Conservation (phyloP, 1,140 invertebrate genomes). For the Caenorhabditis latens region DNA sequence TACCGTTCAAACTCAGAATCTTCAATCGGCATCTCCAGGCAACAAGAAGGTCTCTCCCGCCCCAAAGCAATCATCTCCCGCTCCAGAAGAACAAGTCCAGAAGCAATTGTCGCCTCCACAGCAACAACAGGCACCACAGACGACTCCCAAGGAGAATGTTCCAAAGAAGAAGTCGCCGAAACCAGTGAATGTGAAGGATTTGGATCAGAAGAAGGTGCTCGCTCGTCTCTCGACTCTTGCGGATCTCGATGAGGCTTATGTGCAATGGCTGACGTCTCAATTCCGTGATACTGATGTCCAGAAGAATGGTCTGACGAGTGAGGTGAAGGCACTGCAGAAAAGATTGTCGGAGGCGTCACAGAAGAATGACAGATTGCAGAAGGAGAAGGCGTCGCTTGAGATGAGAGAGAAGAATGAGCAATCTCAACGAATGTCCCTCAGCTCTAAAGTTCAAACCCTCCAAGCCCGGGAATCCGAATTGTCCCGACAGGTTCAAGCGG, state of each 20-base stretch:
- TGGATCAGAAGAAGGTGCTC: conserved; percentile 4
- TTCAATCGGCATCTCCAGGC: too few relatives aligned
- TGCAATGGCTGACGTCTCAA: neutral
- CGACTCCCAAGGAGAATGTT: neutral
- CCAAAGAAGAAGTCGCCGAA: neutral
- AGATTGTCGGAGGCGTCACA: neutral
- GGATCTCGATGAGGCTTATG: conserved; percentile 4
- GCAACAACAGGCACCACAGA: neutral
- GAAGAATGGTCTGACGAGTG: neutral
- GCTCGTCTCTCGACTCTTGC: neutral
- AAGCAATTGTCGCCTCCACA: neutral
- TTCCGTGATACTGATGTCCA: neutral
- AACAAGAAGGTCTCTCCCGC: too few relatives aligned
- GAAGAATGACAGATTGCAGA: neutral
- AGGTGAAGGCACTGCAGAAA: neutral
- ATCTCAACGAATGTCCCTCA: too few relatives aligned
- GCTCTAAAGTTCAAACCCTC: neutral
- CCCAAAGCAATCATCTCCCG: too few relatives aligned
- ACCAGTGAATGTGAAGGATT: neutral
- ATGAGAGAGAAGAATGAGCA: neutral
- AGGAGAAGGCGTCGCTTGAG: neutral
- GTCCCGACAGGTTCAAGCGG: neutral
- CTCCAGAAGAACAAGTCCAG: neutral
- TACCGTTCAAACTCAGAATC: too few relatives aligned
- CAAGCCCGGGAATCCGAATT: conserved; percentile 7